Conservation (phyloP, 2,797 vertebrate genomes). For the Brachyalestes nurse region DNA sequence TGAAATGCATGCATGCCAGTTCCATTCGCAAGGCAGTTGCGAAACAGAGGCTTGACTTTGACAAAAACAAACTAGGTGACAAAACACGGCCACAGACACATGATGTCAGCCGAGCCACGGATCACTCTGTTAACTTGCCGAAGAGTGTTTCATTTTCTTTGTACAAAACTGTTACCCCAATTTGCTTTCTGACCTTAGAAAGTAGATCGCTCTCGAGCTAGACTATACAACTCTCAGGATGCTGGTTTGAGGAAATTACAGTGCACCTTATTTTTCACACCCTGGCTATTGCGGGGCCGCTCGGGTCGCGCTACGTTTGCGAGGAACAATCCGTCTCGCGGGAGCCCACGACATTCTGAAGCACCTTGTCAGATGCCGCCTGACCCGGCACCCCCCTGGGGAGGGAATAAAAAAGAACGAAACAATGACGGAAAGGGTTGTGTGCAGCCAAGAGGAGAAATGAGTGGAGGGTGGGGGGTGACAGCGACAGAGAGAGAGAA, state of each 20-base stretch:
- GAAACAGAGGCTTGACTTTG: slow-evolving; percentile 67
- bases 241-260: slow-evolving; percentile 47
- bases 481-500: slow-evolving; percentile 63
- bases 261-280: slow-evolving; percentile 61
- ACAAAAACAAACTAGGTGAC: slow-evolving; percentile 47
- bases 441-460: slow-evolving; percentile 62
- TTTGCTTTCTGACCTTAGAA: slow-evolving; percentile 14
- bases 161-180: neutral
- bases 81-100: slow-evolving; percentile 26
- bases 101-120: neutral
- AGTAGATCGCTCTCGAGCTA: neutral
- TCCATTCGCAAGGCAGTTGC: slow-evolving; percentile 89
- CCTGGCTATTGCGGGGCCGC: slow-evolving; percentile 69
- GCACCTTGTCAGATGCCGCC: slow-evolving; percentile 82
- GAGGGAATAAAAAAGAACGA: slow-evolving; percentile 64
- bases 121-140: slow-evolving; percentile 21
- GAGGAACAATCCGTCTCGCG: slow-evolving; percentile 82
- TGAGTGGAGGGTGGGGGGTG: slow-evolving; percentile 51
- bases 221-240: neutral
- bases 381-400: slow-evolving; percentile 69
- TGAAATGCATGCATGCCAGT: slow-evolving; percentile 93
- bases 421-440: slow-evolving; percentile 68
- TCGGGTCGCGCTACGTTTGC: slow-evolving; percentile 78
- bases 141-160: slow-evolving; percentile 1
- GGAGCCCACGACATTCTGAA: slow-evolving; percentile 84